Percentiles rank a stretch among this genome's conserved stretches.
Conservation (phyloP, 1,140 invertebrate species). For the Odontomachus brunneus region DNA sequence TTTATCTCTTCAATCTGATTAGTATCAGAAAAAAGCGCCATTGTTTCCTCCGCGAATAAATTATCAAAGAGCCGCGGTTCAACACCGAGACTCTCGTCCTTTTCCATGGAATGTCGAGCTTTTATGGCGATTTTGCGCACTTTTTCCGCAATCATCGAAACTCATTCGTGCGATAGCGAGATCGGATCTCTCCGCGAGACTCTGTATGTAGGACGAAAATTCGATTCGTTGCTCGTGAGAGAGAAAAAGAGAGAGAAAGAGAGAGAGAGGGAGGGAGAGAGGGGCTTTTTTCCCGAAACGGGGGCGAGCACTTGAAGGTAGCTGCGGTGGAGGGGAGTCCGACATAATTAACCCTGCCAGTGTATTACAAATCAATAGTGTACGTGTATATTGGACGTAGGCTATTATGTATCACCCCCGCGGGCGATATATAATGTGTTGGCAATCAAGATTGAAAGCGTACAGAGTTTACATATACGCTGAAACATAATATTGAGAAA, state of each 20-base stretch:
- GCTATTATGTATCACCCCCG: conserved; percentile 37
- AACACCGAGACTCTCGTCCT: no score
- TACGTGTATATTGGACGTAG: conserved; percentile 34
- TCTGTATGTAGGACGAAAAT: conserved; percentile 40
- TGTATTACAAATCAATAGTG: conserved; percentile 55
- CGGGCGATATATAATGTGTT: conserved; percentile 33
- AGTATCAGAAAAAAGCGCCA: not conserved
- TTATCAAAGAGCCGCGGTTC: not conserved
- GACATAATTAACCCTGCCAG: conserved; percentile 45
- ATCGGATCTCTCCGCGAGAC: conserved; percentile 19
- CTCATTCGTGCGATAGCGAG: conserved; percentile 35
- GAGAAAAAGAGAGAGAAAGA: no score
- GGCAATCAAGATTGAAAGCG: conserved; percentile 45
- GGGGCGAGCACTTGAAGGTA: not conserved
- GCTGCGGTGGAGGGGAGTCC: conserved; percentile 28
- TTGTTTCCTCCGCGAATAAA: not conserved
- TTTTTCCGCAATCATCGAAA: conserved; percentile 45
- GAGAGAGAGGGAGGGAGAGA: no score
- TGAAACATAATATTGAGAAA: not conserved
- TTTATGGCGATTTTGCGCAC: conserved; percentile 38
- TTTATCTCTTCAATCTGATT: no score
- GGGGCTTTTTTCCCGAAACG: conserved; percentile 29
- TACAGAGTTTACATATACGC: conserved; percentile 18
- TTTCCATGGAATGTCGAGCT: conserved; percentile 20
- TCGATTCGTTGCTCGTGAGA: conserved; percentile 39